Evolutionary conservation across 2,113 vertebrate genomes (phyloP).

Genomic region (Neotoma lepida): DNA sequence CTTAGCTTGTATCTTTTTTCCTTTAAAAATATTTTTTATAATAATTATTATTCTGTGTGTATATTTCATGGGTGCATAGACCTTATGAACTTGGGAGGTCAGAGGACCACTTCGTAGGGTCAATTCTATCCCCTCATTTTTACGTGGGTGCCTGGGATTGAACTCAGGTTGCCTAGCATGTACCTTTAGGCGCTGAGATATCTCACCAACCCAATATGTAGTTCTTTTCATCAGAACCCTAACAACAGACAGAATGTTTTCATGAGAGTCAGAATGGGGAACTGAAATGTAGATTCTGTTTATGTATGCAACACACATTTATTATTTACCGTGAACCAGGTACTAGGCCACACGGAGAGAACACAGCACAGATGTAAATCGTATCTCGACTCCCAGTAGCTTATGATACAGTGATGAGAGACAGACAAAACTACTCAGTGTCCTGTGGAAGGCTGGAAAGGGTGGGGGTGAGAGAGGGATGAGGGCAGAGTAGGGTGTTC

Average conservation of each 20-base stretch:
- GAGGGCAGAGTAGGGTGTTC: background rate
- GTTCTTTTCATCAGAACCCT: background rate
- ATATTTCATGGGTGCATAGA: too few species aligned
- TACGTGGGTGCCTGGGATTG: background rate
- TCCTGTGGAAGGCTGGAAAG: background rate
- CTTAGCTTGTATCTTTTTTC: background rate
- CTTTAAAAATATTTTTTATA: background rate
- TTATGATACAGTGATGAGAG: background rate
- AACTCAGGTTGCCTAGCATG: background rate
- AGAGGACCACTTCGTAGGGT: background rate
- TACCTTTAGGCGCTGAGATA: background rate
- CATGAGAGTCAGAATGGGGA: background rate
- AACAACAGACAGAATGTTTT: background rate
- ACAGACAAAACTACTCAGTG: background rate
- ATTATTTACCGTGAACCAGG: background rate
- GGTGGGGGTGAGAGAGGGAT: background rate
- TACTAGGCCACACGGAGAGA: background rate
- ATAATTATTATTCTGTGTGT: background rate
- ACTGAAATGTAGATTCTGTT: background rate
- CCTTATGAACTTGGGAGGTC: background rate
- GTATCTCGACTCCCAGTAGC: background rate
- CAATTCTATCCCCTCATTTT: background rate
- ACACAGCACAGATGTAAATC: background rate
- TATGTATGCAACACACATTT: background rate
- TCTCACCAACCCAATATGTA: background rate